Conservation (phyloP, 2,888 invertebrate genomes). For the Agrotis ipsilon region DNA sequence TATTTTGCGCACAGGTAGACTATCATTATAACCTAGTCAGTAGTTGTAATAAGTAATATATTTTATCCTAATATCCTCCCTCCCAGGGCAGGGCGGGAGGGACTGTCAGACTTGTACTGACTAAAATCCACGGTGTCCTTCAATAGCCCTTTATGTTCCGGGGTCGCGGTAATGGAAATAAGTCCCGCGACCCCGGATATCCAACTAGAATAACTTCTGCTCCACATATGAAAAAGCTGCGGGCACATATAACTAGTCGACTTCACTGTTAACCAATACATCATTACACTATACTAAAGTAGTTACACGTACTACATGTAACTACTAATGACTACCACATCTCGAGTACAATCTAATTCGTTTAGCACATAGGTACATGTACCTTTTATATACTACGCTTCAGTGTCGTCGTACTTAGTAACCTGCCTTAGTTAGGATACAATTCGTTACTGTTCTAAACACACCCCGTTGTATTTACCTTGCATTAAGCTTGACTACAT, state of each 20-base stretch:
- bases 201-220: no score
- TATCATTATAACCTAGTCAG: no score
- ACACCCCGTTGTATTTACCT: conserved; percentile 26
- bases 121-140: no score
- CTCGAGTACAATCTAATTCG: conserved; percentile 30
- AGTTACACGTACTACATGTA: not conserved
- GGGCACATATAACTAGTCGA: not conserved
- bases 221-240: no score
- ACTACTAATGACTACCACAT: conserved; percentile 21
- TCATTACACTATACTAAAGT: not conserved
- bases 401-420: conserved; percentile 45
- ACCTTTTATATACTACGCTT: conserved; percentile 16
- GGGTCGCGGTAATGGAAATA: no score
- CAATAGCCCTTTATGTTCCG: no score
- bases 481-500: conserved; percentile 32
- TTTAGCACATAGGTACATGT: conserved; percentile 15
- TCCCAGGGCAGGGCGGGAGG: no score
- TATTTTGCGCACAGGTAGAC: no score
- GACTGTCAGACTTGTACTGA: no score
- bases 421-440: conserved; percentile 27
- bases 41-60: no score
- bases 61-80: no score
- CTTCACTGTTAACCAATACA: not conserved
- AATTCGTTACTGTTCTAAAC: conserved; percentile 44
- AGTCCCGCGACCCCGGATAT: no score